A percentile compares a stretch with the other conserved stretches of the same genome.
Conservation (phyloP, 2,113 vertebrate species). For the Chelonoidis abingdonii region DNA sequence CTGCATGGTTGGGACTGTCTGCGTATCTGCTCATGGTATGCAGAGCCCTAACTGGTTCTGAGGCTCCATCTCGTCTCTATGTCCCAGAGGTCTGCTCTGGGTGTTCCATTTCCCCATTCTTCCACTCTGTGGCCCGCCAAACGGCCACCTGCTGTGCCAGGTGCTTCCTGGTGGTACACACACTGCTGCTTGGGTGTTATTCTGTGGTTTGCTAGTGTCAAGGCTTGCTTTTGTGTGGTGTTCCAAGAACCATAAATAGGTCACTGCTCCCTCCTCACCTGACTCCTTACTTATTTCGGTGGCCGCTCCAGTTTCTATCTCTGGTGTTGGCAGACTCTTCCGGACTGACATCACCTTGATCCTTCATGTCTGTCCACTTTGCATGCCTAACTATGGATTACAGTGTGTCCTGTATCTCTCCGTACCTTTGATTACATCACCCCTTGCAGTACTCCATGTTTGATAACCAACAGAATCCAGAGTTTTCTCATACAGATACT, state of each 20-base stretch:
- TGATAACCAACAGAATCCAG: background rate
- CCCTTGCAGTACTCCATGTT: background rate
- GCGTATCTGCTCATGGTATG: accelerated
- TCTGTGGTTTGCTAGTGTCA: background rate
- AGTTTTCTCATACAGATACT: background rate
- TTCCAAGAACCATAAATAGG: background rate
- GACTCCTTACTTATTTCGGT: background rate
- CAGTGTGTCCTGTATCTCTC: background rate
- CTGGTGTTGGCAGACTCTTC: accelerated
- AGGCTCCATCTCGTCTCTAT: accelerated
- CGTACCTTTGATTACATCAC: background rate
- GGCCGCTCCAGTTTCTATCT: background rate
- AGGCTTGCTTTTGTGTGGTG: accelerated
- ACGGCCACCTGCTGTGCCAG: background rate
- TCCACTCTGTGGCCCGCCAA: accelerated
- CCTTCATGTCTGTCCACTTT: accelerated
- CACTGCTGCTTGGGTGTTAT: accelerated
- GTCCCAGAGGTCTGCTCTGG: accelerated
- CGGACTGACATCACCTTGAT: background rate
- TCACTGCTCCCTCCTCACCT: background rate
- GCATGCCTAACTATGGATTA: accelerated
- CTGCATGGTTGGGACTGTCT: background rate
- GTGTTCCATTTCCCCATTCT: background rate
- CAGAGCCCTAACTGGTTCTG: background rate
- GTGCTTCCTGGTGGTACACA: background rate